phyloP scores from a whole-genome alignment of 2,113 vertebrate genomes.

The Catharus bicknelli region DNA sequence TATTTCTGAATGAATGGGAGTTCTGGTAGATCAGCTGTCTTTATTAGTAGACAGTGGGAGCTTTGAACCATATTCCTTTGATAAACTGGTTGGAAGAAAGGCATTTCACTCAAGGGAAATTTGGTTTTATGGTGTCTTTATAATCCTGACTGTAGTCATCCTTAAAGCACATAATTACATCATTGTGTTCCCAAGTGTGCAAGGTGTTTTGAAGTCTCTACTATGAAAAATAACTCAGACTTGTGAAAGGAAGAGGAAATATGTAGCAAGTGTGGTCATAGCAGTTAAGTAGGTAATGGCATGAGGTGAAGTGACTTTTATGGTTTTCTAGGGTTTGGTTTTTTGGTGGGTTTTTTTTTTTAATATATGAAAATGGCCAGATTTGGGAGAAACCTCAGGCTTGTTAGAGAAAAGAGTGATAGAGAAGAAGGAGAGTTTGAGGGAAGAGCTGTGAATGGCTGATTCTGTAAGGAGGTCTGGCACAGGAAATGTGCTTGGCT shows the following conservation, averaged over 20 bases:
- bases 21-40: neutral
- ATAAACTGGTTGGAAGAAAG: neutral
- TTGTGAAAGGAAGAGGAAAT: neutral
- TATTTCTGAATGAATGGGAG: constrained; percentile 43
- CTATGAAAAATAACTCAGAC: neutral
- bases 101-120: neutral
- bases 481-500: neutral
- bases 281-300: neutral
- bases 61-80: neutral
- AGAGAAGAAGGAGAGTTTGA: neutral
- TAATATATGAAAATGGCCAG: neutral
- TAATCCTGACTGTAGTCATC: neutral
- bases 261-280: neutral
- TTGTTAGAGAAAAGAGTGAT: neutral
- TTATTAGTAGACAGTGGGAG: neutral
- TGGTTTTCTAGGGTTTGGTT: neutral
- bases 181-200: neutral
- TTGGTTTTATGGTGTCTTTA: neutral
- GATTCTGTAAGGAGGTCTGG: neutral
- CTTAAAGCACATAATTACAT: neutral
- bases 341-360: neutral
- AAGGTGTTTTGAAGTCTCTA: neutral
- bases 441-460: neutral
- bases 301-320: neutral
- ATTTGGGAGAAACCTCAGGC: neutral